Conservation (phyloP, 2,113 vertebrate genomes). For the Otis tarda region DNA sequence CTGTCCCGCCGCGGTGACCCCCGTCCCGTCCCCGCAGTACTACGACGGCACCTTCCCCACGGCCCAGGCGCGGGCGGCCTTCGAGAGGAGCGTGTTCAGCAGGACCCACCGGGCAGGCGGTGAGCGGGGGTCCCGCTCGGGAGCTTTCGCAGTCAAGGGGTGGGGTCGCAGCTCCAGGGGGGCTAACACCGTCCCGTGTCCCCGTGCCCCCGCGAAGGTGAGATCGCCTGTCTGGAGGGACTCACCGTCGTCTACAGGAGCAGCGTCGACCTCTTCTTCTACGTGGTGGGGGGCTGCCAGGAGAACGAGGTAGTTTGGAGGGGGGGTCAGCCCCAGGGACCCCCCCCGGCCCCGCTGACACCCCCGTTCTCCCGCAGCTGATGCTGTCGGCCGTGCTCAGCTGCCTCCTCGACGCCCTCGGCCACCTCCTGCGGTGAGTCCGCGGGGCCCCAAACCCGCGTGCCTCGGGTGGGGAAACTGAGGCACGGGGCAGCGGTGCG, state of each 20-base stretch:
- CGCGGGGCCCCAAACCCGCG: accelerated
- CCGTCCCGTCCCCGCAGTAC: constrained; percentile 74
- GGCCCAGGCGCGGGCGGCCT: constrained; percentile 83
- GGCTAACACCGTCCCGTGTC: accelerated
- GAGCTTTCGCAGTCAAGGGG: not conserved
- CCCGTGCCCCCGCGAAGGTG: constrained; percentile 65
- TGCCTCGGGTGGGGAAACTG: not conserved
- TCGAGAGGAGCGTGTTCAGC: constrained; percentile 84
- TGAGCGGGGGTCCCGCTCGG: constrained; percentile 9
- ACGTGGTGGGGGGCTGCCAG: constrained; percentile 84
- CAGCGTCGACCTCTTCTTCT: constrained; percentile 85
- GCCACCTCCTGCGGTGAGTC: constrained; percentile 81
- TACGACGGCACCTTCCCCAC: constrained; percentile 83
- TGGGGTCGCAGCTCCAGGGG: too few species aligned
- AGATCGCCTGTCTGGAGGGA: constrained; percentile 83
- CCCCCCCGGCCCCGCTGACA: accelerated
- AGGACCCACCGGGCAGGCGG: constrained; percentile 84
- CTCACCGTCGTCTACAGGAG: constrained; percentile 85
- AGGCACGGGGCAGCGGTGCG: not conserved
- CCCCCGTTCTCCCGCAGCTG: constrained; percentile 62
- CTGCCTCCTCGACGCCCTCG: constrained; percentile 84
- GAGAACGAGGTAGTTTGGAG: constrained; percentile 81
- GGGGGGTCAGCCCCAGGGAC: not conserved
- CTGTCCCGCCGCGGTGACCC: not conserved
- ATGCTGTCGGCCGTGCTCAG: constrained; percentile 84